Percentiles rank a stretch among this genome's conserved stretches.
These are phyloP conservation scores for Zenarchopterus dispar DNA, from an alignment of 2,797 vertebrate species.

Conservation along the genomic window DNA sequence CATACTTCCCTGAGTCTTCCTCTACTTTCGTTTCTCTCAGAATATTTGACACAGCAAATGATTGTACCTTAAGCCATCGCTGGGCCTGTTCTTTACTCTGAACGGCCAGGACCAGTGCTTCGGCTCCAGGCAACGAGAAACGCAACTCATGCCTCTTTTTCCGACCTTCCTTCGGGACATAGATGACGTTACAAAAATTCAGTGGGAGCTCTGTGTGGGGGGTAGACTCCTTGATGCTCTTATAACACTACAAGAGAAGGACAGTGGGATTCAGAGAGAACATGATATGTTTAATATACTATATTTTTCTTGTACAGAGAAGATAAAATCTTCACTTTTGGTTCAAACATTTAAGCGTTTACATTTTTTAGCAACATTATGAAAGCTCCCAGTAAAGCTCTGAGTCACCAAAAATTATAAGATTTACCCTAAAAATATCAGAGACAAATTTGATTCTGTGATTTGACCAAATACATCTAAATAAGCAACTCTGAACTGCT, in stretches of 20 bases:
- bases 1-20: background rate
- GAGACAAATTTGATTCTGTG: too few species aligned
- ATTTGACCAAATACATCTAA: background rate
- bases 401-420: background rate
- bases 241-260: conserved; percentile 87
- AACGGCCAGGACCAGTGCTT: conserved; percentile 92
- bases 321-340: background rate
- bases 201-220: conserved; percentile 90
- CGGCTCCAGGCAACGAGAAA: conserved; percentile 90
- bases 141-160: conserved; percentile 96
- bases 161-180: conserved; percentile 93
- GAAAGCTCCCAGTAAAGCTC: too few species aligned
- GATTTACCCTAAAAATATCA: too few species aligned
- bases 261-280: background rate
- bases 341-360: conserved; percentile 3
- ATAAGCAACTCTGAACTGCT: background rate
- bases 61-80: conserved; percentile 93
- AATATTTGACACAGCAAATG: background rate
- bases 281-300: background rate
- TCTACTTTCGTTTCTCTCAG: background rate
- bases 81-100: conserved; percentile 98
- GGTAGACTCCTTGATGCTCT: conserved; percentile 94
- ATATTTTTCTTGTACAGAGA: background rate
- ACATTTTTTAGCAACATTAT: background rate
- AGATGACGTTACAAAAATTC: conserved; percentile 88